A percentile compares a stretch with the other conserved stretches of the same genome.
phyloP scores from a whole-genome alignment of 2,797 vertebrate species.

The Lepilemur septentrionalis region DNA sequence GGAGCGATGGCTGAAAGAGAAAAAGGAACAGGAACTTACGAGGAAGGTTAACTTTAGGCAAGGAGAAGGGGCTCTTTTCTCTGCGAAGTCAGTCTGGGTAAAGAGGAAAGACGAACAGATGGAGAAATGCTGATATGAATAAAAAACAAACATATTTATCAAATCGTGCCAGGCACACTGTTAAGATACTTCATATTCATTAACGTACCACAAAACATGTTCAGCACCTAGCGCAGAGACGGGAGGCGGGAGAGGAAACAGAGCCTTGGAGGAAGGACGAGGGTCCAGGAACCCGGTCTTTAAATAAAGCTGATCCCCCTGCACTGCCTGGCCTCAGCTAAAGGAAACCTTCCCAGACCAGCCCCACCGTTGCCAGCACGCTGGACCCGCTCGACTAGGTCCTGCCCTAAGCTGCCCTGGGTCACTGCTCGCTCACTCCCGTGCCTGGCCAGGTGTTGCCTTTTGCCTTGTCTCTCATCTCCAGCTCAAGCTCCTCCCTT shows the following conservation, averaged over 20 bases:
- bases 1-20: neutral
- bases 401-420: too few relatives aligned
- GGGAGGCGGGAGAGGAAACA: neutral
- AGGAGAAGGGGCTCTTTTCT: neutral
- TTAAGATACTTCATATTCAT: neutral
- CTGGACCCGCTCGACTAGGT: neutral
- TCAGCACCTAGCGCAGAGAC: neutral
- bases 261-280: neutral
- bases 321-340: rapidly evolving
- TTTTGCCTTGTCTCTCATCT: neutral
- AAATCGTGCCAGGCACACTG: neutral
- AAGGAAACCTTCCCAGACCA: neutral
- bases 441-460: rapidly evolving
- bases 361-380: rapidly evolving
- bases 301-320: neutral
- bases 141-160: neutral
- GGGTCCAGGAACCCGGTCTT: neutral
- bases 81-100: neutral
- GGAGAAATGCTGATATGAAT: neutral
- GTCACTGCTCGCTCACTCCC: too few relatives aligned
- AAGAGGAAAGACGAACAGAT: neutral
- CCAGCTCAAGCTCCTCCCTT: too few relatives aligned
- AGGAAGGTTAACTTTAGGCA: neutral
- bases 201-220: neutral
- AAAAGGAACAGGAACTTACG: neutral